Evolutionary conservation across 1,140 invertebrate genomes (phyloP).

Genomic region (Ylistrum balloti): DNA sequence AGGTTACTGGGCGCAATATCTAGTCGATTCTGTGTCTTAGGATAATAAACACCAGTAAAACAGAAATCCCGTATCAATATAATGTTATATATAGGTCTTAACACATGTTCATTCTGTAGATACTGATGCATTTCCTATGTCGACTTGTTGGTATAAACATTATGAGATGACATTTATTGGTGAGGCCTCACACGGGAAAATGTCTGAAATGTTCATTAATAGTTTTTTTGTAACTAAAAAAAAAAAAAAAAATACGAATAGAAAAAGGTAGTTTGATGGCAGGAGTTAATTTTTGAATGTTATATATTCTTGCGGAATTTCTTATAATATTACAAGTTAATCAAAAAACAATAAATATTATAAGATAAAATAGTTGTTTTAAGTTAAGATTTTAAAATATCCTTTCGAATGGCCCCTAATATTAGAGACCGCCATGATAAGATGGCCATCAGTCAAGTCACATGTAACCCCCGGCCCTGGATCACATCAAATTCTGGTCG

Average conservation of each 20-base stretch:
- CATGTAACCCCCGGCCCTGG: background rate
- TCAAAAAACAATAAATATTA: no score
- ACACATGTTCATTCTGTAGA: background rate
- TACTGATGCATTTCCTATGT: background rate
- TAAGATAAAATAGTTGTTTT: no score
- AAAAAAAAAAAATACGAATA: background rate
- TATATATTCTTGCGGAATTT: no score
- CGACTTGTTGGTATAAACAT: background rate
- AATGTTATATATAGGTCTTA: background rate
- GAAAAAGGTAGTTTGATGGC: background rate
- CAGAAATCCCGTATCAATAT: background rate
- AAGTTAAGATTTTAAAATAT: no score
- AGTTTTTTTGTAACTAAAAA: background rate
- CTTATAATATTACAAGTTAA: no score
- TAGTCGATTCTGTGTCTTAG: background rate
- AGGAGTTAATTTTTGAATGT: background rate
- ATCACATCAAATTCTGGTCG: constrained; percentile 12
- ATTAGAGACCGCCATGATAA: background rate
- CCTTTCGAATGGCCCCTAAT: background rate
- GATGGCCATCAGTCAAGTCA: background rate
- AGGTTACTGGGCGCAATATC: background rate
- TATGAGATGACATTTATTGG: background rate
- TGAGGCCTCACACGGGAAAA: background rate
- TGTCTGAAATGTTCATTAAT: background rate
- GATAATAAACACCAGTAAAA: background rate